A percentile compares a stretch with the other conserved stretches of the same genome.
These are phyloP conservation scores for Planococcus citri DNA, from an alignment of 1,140 invertebrate genomes.

Conservation along the genomic window DNA sequence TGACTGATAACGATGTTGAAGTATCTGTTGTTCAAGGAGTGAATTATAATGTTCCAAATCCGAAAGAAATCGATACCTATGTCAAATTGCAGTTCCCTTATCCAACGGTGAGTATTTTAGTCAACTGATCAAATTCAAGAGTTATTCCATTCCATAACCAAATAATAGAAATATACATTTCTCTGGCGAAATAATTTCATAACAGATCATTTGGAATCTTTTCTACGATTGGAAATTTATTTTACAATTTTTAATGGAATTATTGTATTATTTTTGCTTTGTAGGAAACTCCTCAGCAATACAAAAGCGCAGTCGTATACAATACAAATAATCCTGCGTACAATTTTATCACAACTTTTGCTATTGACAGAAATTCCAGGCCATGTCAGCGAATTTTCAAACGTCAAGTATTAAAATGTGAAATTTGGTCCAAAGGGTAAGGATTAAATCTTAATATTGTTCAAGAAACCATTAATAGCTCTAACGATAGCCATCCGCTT, in stretches of 20 bases:
- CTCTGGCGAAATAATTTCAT: too few relatives aligned
- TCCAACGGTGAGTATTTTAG: constrained; percentile 63
- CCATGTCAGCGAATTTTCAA: constrained; percentile 75
- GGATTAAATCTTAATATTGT: constrained; percentile 27
- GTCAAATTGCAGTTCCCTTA: constrained; percentile 88
- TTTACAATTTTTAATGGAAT: too few relatives aligned
- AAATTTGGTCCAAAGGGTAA: constrained; percentile 88
- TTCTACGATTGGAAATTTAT: too few relatives aligned
- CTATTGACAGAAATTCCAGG: constrained; percentile 67
- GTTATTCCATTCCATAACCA: too few relatives aligned
- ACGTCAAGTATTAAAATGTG: constrained; percentile 76
- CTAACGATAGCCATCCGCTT: too few relatives aligned
- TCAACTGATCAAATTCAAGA: too few relatives aligned
- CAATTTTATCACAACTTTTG: constrained; percentile 58
- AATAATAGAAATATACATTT: too few relatives aligned
- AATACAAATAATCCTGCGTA: constrained; percentile 84
- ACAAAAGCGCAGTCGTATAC: constrained; percentile 63
- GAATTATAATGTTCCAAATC: constrained; percentile 69
- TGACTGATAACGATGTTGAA: constrained; percentile 82
- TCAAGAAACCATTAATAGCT: too few relatives aligned
- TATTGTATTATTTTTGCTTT: not conserved
- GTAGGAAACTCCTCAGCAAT: constrained; percentile 64
- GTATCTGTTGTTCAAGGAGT: constrained; percentile 74
- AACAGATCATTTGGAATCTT: too few relatives aligned
- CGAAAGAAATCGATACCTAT: constrained; percentile 86